A percentile compares a stretch with the other conserved stretches of the same genome.
Evolutionary conservation across 2,888 invertebrate species (phyloP).

Genomic region (Drosophila nr. fundita): DNA sequence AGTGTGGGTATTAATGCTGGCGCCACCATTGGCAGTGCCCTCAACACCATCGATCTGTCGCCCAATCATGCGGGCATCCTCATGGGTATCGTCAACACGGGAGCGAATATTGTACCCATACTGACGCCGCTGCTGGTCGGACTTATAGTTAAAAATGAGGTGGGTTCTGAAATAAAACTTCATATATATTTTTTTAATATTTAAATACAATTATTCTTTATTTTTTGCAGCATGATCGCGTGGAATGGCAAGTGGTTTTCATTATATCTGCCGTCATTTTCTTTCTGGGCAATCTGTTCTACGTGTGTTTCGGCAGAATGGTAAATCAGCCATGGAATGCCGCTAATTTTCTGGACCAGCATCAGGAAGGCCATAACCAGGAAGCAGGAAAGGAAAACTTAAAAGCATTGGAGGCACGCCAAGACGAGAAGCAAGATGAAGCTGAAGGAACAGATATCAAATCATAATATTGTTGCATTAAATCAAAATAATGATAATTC

Average conservation of each 20-base stretch:
- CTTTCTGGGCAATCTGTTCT: slow-evolving; percentile 86
- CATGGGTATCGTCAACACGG: slow-evolving; percentile 89
- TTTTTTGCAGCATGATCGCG: slow-evolving; percentile 75
- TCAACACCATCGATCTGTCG: slow-evolving; percentile 89
- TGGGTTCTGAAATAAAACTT: slow-evolving; percentile 77
- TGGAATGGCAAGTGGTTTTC: slow-evolving; percentile 87
- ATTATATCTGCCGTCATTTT: slow-evolving; percentile 86
- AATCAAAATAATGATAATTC: not conserved
- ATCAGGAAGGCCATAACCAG: slow-evolving; percentile 4
- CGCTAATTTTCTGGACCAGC: slow-evolving; percentile 60
- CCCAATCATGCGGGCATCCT: slow-evolving; percentile 89
- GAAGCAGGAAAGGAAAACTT: slow-evolving; percentile 33
- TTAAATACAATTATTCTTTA: not conserved
- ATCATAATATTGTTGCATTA: not conserved
- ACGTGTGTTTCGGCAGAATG: slow-evolving; percentile 86
- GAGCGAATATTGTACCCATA: slow-evolving; percentile 87
- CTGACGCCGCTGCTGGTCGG: slow-evolving; percentile 88
- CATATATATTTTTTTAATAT: rapidly evolving
- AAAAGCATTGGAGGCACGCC: slow-evolving; percentile 32
- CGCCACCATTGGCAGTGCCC: slow-evolving; percentile 87
- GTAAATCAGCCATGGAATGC: slow-evolving; percentile 87
- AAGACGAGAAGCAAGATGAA: not conserved
- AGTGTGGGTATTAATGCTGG: slow-evolving; percentile 87
- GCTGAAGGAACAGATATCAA: not conserved
- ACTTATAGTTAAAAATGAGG: slow-evolving; percentile 86